A percentile compares a stretch with the other conserved stretches of the same genome.
Evolutionary conservation across 2,797 vertebrate genomes (phyloP).

Genomic region (Erpetoichthys calabaricus): DNA sequence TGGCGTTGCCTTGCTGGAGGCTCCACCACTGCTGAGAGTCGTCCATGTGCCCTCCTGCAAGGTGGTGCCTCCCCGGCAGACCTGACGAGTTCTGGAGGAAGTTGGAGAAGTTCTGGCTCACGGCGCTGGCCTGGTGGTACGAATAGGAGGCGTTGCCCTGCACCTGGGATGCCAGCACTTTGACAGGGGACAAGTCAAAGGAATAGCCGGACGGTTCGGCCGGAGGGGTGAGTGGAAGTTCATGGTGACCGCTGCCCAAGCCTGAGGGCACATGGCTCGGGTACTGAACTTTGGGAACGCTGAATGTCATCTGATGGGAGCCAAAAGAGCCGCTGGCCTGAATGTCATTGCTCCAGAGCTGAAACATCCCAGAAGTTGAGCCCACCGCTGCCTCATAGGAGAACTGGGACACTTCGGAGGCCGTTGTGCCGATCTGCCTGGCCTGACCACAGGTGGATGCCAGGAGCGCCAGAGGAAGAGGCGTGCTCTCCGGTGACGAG

Average conservation of each 20-base stretch:
- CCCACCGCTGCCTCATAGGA: conserved; percentile 52
- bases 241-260: conserved; percentile 46
- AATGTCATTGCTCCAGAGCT: conserved; percentile 69
- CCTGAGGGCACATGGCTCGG: conserved; percentile 53
- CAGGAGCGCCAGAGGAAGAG: conserved; percentile 54
- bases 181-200: conserved; percentile 69
- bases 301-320: conserved; percentile 63
- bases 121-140: conserved; percentile 53
- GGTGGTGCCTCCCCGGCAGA: conserved; percentile 38
- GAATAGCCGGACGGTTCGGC: conserved; percentile 61
- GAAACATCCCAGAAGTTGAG: conserved; percentile 64
- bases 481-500: conserved; percentile 55
- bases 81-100: conserved; percentile 57
- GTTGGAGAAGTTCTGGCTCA: conserved; percentile 59
- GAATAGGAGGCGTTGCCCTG: conserved; percentile 41
- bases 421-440: conserved; percentile 40
- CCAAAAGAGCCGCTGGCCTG: conserved; percentile 47
- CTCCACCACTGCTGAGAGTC: conserved; percentile 74
- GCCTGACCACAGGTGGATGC: conserved; percentile 61
- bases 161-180: conserved; percentile 53
- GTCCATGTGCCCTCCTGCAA: conserved; percentile 46
- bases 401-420: conserved; percentile 47
- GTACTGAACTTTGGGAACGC: conserved; percentile 65
- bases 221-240: conserved; percentile 68
- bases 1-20: conserved; percentile 51